Base-by-base conservation (phyloP, 2,797 vertebrate genomes). In the Sebastolobus altivelis region DNA sequence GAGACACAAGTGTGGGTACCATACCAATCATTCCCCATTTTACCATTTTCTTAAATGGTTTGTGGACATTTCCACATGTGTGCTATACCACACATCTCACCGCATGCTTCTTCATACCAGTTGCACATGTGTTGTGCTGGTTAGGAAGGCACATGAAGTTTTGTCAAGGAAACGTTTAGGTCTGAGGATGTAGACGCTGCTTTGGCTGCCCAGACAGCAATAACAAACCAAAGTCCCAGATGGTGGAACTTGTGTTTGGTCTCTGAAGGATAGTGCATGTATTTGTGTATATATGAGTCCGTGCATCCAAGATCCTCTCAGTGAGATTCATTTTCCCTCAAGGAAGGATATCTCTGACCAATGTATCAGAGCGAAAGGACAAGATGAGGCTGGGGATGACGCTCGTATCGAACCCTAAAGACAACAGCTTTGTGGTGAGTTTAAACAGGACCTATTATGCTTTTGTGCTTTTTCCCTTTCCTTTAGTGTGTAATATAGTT, bases 371-470 rank as follows among this genome's bases (percentile, higher is more conserved):
- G 93, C 89, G 97, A 77, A 99, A 99, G 89, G 97, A 99, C 93
- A 99, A 98, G 95, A 99, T 99, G 99, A 97, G 98, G 68, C 96
- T 99, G 13, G 98, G 99, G 33, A 97, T 99, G 95, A 99, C 98
- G 49, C 96, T 99, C 63, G 93, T 96, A 20, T 97, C 96, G 61
- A 98, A 99, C 91, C 98, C 98, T 74, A 95, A 96, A 86, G 98
- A 99, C 94, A 99, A 96, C 96, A 99, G 98, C 92, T 97, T 99
- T 94, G 96, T 99, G 98, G 99, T 99, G 93, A 14, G 29, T 71
- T 73, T 52, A 54, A 54, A 54, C 20, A n/a, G n/a, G 49, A 20
- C 20, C 49, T n/a, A n/a, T 52, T 4, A n/a, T n/a, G 49, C 18
- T n/a, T 52, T 20, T 52, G 4, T 52, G 20, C 8, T n/a, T 9